These are phyloP conservation scores for Corythornis cristatus DNA, from an alignment of 2,113 vertebrate species.

Conservation along the genomic window DNA sequence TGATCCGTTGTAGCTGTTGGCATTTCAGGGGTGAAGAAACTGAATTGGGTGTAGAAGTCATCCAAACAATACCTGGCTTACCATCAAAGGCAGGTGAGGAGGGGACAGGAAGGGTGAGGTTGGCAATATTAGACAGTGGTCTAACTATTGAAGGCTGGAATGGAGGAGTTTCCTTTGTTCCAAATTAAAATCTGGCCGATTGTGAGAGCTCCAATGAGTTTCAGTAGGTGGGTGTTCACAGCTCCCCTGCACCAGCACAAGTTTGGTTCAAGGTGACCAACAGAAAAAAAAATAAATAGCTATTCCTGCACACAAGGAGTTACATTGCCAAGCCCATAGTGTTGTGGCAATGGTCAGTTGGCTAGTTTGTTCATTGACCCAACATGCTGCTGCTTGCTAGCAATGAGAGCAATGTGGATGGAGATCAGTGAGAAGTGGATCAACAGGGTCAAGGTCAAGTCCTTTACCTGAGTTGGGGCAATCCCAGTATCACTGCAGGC, in stretches of 20 bases:
- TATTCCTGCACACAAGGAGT: neutral
- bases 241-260: accelerated
- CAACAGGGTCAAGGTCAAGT: no score
- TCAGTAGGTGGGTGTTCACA: neutral
- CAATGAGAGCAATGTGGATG: neutral
- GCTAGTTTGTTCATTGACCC: neutral
- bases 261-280: neutral
- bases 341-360: neutral
- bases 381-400: neutral
- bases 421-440: no score
- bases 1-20: neutral
- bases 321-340: neutral
- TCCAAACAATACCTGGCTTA: conserved; percentile 10
- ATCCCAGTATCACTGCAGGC: no score
- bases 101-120: neutral
- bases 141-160: neutral
- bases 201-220: neutral
- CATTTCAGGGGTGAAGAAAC: neutral
- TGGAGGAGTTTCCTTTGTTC: neutral
- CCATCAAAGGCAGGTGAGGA: neutral
- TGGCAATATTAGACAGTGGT: neutral
- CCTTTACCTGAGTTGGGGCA: no score
- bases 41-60: neutral
- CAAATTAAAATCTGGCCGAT: neutral
- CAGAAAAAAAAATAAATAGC: neutral